Conservation (phyloP, 2,888 invertebrate genomes). For the Cosmia trapezina region DNA sequence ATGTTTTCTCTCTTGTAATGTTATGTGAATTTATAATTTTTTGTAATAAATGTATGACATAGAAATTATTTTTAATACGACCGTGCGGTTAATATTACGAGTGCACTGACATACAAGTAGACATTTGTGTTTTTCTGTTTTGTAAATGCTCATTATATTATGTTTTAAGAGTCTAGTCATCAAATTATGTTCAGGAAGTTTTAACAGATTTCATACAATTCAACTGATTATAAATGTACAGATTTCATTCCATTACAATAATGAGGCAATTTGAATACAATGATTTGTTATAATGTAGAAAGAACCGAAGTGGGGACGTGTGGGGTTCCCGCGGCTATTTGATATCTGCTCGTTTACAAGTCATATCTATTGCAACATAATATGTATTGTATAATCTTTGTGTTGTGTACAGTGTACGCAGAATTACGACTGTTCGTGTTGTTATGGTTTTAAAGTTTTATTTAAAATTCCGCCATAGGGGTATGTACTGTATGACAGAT, state of each 20-base stretch:
- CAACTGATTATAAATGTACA: conserved; percentile 70
- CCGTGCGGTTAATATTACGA: conserved; percentile 66
- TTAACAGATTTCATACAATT: conserved; percentile 71
- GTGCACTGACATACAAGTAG: conserved; percentile 72
- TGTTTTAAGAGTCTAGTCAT: conserved; percentile 90
- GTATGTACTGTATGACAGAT: conserved; percentile 85
- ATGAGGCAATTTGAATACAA: conserved; percentile 64
- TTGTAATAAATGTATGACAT: conserved; percentile 57
- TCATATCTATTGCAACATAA: conserved; percentile 62
- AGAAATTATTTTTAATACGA: conserved; percentile 57
- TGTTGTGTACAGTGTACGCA: conserved; percentile 67
- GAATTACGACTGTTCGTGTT: conserved; percentile 69
- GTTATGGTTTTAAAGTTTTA: conserved; percentile 78
- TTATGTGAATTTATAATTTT: conserved; percentile 62
- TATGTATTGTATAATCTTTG: conserved; percentile 61
- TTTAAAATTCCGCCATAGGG: conserved; percentile 75
- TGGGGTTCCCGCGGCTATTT: conserved; percentile 32
- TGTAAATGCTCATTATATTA: conserved; percentile 90
- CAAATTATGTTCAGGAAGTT: conserved; percentile 85
- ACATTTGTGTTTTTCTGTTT: conserved; percentile 80
- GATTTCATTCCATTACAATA: conserved; percentile 73
- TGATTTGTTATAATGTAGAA: conserved; percentile 54
- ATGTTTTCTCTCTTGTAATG: conserved; percentile 63
- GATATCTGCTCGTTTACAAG: conserved; percentile 57
- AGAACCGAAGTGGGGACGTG: conserved; percentile 45